These are phyloP conservation scores for Mus caroli DNA, from an alignment of 2,797 vertebrate genomes.

Conservation along the genomic window DNA sequence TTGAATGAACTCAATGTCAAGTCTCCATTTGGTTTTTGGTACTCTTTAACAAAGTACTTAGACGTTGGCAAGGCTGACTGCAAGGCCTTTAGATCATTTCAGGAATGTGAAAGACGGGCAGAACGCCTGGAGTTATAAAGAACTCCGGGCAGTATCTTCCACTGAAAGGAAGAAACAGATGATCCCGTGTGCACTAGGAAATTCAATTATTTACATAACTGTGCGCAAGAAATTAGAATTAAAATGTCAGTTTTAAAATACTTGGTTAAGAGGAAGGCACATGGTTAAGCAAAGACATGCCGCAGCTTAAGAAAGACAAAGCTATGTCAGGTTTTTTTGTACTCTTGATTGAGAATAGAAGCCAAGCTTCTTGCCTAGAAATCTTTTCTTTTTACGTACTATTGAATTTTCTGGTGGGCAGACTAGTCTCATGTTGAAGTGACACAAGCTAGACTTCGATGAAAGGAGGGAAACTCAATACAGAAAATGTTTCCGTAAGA, in stretches of 20 bases:
- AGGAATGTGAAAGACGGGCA: constrained; percentile 47
- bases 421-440: background rate
- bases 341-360: background rate
- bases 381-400: constrained; percentile 59
- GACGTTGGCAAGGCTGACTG: constrained; percentile 61
- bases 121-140: constrained; percentile 48
- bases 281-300: background rate
- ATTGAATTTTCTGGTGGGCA: background rate
- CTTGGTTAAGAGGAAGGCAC: background rate
- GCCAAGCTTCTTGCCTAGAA: constrained; percentile 4
- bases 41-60: constrained; percentile 71
- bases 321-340: background rate
- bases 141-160: background rate
- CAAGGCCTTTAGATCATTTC: constrained; percentile 65
- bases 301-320: background rate
- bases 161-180: background rate
- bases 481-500: background rate
- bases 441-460: too few relatives aligned
- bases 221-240: constrained; percentile 20
- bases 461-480: background rate
- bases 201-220: constrained; percentile 12
- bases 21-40: constrained; percentile 65
- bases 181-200: background rate
- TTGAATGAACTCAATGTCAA: constrained; percentile 64
- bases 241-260: constrained; percentile 62